Evolutionary conservation across 30 jellyfish, hydroid and myxozoan genomes (phyloP).

Genomic region (Cassiopea xamachana): DNA sequence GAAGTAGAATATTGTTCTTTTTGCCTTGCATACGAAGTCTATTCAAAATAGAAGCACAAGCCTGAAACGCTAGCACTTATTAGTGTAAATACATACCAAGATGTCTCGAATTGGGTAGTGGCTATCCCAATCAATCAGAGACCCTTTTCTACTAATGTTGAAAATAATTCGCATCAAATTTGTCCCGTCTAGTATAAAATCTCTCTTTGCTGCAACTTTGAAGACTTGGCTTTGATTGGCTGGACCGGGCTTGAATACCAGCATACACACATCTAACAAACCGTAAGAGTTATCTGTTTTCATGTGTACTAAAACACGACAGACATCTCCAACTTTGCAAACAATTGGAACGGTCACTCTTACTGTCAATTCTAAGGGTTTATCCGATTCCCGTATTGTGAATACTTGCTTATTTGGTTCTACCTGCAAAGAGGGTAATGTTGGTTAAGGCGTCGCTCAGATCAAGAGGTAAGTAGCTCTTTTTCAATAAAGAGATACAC

Average conservation of each 20-base stretch:
- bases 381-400: conserved; percentile 8
- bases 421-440: conserved; percentile 1
- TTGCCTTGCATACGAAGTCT: too few species aligned
- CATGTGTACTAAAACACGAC: conserved; percentile 13
- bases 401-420: background rate
- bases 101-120: conserved; percentile 34
- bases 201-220: conserved; percentile 51
- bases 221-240: conserved; percentile 40
- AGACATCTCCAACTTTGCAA: background rate
- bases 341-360: conserved; percentile 59
- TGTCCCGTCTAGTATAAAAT: conserved; percentile 55
- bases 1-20: too few species aligned
- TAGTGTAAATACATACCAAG: conserved; percentile 7
- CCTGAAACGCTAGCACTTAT: too few species aligned
- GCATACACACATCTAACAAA: conserved; percentile 12
- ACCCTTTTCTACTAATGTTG: background rate
- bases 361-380: conserved; percentile 25
- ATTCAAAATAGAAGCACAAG: too few species aligned
- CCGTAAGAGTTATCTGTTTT: conserved; percentile 12
- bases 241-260: conserved; percentile 54
- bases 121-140: conserved; percentile 35
- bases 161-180: background rate
- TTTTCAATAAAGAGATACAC: too few species aligned
- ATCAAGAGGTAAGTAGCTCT: too few species aligned
- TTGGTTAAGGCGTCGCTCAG: background rate